phyloP scores from a whole-genome alignment of 2,888 invertebrate species.

The Dolomedes plantarius region DNA sequence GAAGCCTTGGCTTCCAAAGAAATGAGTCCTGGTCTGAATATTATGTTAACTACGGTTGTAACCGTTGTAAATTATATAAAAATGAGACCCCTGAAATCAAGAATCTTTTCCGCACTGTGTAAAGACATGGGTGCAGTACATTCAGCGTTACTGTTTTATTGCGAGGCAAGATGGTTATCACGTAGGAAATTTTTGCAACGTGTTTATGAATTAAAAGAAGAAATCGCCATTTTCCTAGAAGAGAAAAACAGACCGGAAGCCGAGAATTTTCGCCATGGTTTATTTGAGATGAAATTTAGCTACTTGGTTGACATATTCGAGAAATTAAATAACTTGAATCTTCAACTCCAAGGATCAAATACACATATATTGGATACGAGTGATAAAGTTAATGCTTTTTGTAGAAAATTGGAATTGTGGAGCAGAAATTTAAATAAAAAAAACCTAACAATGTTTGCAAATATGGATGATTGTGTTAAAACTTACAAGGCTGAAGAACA shows the following conservation, averaged over 20 bases:
- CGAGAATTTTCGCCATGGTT: conserved; percentile 55
- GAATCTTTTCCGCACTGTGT: conserved; percentile 7
- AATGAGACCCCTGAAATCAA: conserved; percentile 28
- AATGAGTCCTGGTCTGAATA: conserved; percentile 39
- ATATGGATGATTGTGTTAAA: conserved; percentile 22
- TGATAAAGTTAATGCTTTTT: conserved; percentile 54
- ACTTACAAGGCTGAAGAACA: conserved; percentile 15
- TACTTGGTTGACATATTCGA: conserved; percentile 56
- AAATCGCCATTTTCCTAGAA: conserved; percentile 38
- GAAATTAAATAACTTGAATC: conserved; percentile 51
- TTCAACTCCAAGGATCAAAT: conserved; percentile 46
- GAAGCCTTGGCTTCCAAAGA: no score
- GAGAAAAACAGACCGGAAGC: conserved; percentile 43
- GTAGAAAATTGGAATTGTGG: conserved; percentile 50
- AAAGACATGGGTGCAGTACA: not conserved
- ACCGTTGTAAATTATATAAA: conserved; percentile 41
- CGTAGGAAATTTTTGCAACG: not conserved
- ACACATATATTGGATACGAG: conserved; percentile 47
- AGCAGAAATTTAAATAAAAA: conserved; percentile 52
- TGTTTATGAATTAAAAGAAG: conserved; percentile 12
- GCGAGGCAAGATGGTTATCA: conserved; percentile 15
- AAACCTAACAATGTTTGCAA: conserved; percentile 44
- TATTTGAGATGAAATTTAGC: conserved; percentile 54
- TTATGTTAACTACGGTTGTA: conserved; percentile 28
- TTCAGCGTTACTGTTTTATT: conserved; percentile 13